These are phyloP conservation scores for Magallana ariakensis DNA, from an alignment of 1,140 invertebrate genomes.

Conservation along the genomic window DNA sequence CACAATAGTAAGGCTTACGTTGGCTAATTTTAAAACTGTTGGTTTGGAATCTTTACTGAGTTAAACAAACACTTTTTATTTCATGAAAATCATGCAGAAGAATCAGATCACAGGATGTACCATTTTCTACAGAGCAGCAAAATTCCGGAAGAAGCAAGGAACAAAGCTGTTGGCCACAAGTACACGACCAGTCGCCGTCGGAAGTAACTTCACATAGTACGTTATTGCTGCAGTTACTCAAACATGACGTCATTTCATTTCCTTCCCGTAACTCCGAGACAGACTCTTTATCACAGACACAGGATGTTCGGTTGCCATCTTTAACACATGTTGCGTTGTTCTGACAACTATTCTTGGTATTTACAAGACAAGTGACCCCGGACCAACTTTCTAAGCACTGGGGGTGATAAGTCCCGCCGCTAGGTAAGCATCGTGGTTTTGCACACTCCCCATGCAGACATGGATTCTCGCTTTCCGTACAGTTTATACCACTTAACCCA, in stretches of 20 bases:
- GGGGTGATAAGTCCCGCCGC: background rate
- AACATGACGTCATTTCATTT: background rate
- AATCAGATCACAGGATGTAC: too few relatives aligned
- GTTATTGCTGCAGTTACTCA: background rate
- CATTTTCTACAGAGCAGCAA: background rate
- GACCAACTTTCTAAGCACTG: background rate
- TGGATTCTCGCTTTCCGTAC: constrained; percentile 48
- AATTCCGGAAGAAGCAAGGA: background rate
- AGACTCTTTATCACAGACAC: background rate
- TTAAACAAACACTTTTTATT: too few relatives aligned
- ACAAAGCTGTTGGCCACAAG: background rate
- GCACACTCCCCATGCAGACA: constrained; percentile 30
- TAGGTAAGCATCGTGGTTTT: background rate
- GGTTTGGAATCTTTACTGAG: too few relatives aligned
- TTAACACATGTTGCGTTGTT: background rate
- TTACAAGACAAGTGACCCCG: background rate
- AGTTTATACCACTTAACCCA: constrained; percentile 48
- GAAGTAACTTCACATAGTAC: background rate
- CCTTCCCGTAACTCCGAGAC: background rate
- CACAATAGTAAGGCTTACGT: too few relatives aligned
- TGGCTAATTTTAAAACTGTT: too few relatives aligned
- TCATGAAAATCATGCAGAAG: too few relatives aligned
- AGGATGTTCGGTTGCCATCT: background rate
- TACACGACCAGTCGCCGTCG: background rate
- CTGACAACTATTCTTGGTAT: background rate